These are phyloP conservation scores for Papilio xuthus DNA, from an alignment of 1,140 invertebrate species.

Conservation along the genomic window DNA sequence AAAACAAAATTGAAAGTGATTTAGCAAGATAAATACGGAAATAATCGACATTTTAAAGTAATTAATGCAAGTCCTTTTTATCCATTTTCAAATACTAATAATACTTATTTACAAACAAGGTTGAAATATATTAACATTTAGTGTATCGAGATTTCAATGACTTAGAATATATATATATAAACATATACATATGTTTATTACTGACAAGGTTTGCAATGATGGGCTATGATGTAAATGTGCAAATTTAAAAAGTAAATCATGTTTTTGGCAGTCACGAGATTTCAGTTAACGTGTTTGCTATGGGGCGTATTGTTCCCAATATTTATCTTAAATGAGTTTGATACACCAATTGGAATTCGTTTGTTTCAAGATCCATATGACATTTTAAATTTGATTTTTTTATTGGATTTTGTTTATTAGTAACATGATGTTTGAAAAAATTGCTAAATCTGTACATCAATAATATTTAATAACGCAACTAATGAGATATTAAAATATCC, in stretches of 20 bases:
- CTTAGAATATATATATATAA: constrained; percentile 42
- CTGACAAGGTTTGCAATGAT: constrained; percentile 45
- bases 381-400: not conserved
- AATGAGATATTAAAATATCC: not conserved
- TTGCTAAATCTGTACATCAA: not conserved
- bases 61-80: not conserved
- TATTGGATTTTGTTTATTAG: too few species aligned
- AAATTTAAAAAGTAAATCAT: constrained; percentile 49
- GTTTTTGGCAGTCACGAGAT: constrained; percentile 51
- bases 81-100: constrained; percentile 25
- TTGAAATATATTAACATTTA: constrained; percentile 38
- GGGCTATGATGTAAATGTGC: constrained; percentile 41
- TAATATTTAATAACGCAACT: not conserved
- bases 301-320: constrained; percentile 21
- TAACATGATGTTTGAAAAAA: too few species aligned
- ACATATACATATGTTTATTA: constrained; percentile 45
- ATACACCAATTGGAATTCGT: not conserved
- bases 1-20: not conserved
- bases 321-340: constrained; percentile 34
- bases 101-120: constrained; percentile 41
- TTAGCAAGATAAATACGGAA: constrained; percentile 19
- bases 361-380: not conserved
- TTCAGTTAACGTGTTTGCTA: constrained; percentile 39
- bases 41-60: constrained; percentile 1
- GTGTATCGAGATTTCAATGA: constrained; percentile 37